A percentile compares a stretch with the other conserved stretches of the same genome.
phyloP scores from a whole-genome alignment of 2,113 vertebrate genomes.

The Struthio camelus region DNA sequence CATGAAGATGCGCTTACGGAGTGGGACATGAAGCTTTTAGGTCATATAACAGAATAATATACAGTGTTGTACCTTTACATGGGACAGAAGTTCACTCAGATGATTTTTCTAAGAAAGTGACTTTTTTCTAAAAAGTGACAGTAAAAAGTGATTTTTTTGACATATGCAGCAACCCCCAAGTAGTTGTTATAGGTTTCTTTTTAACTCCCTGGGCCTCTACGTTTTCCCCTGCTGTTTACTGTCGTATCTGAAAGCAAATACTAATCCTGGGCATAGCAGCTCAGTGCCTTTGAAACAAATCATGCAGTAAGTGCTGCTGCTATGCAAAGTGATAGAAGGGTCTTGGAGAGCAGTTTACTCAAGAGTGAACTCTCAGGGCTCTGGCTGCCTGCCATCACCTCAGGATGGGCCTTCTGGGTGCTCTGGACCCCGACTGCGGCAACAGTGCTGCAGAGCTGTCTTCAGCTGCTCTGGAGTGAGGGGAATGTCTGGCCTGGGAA shows the following conservation, averaged over 20 bases:
- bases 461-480: background rate
- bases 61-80: background rate
- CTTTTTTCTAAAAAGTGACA: no score
- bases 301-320: background rate
- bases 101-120: background rate
- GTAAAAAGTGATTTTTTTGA: background rate
- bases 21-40: background rate
- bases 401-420: background rate
- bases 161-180: background rate
- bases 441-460: background rate
- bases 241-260: background rate
- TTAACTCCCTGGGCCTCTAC: background rate
- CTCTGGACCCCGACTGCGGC: background rate
- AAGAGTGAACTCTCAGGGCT: background rate
- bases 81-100: slow-evolving; percentile 4
- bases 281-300: background rate
- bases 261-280: background rate
- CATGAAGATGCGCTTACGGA: rapidly evolving
- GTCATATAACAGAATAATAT: background rate
- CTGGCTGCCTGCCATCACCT: background rate
- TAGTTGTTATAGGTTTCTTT: background rate
- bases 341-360: background rate
- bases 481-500: background rate
- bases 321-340: background rate
- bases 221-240: slow-evolving; percentile 32